These are phyloP conservation scores for Drosophila parabipectinata DNA, from an alignment of 1,140 invertebrate genomes.

Conservation along the genomic window DNA sequence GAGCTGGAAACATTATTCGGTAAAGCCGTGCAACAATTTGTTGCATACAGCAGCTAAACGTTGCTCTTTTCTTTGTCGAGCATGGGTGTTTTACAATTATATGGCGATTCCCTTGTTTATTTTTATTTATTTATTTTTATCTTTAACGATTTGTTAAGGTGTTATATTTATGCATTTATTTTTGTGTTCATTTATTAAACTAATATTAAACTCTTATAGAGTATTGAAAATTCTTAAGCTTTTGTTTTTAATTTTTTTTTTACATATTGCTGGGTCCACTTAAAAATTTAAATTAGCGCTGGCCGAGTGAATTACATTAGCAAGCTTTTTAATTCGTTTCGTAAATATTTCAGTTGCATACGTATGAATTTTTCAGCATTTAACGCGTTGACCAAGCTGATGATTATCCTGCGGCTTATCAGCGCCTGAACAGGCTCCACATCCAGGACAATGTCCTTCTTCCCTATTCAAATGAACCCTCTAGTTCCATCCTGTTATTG, in stretches of 20 bases:
- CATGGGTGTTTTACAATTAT: not conserved
- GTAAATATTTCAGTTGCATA: slow-evolving; percentile 63
- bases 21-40: slow-evolving; percentile 71
- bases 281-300: slow-evolving; percentile 76
- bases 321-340: slow-evolving; percentile 66
- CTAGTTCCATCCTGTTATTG: slow-evolving; percentile 55
- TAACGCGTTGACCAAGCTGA: slow-evolving; percentile 62
- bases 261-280: slow-evolving; percentile 50
- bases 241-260: slow-evolving; percentile 21
- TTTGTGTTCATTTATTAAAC: no score
- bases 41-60: slow-evolving; percentile 53
- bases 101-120: not conserved
- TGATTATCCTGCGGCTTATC: slow-evolving; percentile 76
- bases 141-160: no score
- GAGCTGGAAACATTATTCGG: slow-evolving; percentile 50
- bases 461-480: not conserved
- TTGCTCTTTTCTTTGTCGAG: slow-evolving; percentile 56
- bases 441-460: slow-evolving; percentile 4
- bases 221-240: not conserved
- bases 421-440: slow-evolving; percentile 35
- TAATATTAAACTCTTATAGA: not conserved
- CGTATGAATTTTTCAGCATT: slow-evolving; percentile 67
- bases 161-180: not conserved
- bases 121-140: no score
- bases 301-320: slow-evolving; percentile 64